phyloP scores from a whole-genome alignment of 2,888 invertebrate genomes.

The Parnassius glacialis region DNA sequence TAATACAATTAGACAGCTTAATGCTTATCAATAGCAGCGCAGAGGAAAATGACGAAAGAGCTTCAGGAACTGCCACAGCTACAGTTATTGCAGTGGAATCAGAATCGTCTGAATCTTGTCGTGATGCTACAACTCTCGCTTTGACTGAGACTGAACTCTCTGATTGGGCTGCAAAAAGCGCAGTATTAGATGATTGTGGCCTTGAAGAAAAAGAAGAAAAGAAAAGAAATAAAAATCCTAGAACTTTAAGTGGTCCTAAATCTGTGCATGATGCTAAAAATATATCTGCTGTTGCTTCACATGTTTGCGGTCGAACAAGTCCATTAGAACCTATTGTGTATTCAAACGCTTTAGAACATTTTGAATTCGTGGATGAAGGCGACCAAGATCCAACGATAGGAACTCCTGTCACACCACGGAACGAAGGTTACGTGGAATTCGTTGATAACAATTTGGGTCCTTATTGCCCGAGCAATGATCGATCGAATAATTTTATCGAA shows the following conservation, averaged over 20 bases:
- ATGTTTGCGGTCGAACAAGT: conserved; percentile 68
- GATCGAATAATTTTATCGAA: conserved; percentile 81
- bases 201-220: conserved; percentile 60
- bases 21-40: conserved; percentile 66
- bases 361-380: conserved; percentile 93
- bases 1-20: conserved; percentile 82
- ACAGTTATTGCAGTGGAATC: conserved; percentile 66
- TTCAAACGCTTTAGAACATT: conserved; percentile 85
- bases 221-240: conserved; percentile 55
- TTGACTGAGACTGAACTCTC: conserved; percentile 93
- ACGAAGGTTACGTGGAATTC: conserved; percentile 69
- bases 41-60: conserved; percentile 53
- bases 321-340: conserved; percentile 55
- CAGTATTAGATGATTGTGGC: conserved; percentile 87
- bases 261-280: conserved; percentile 66
- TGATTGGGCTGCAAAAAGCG: conserved; percentile 92
- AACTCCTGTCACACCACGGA: conserved; percentile 57
- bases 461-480: conserved; percentile 64
- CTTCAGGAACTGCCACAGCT: conserved; percentile 52
- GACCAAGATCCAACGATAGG: conserved; percentile 89
- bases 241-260: conserved; percentile 62
- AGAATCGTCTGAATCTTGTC: conserved; percentile 84
- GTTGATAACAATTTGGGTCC: conserved; percentile 69
- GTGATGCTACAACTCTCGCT: conserved; percentile 86
- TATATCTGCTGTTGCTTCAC: conserved; percentile 58